Evolutionary conservation across 2,888 invertebrate genomes (phyloP).

Genomic region (Amblyjoppa proteus): DNA sequence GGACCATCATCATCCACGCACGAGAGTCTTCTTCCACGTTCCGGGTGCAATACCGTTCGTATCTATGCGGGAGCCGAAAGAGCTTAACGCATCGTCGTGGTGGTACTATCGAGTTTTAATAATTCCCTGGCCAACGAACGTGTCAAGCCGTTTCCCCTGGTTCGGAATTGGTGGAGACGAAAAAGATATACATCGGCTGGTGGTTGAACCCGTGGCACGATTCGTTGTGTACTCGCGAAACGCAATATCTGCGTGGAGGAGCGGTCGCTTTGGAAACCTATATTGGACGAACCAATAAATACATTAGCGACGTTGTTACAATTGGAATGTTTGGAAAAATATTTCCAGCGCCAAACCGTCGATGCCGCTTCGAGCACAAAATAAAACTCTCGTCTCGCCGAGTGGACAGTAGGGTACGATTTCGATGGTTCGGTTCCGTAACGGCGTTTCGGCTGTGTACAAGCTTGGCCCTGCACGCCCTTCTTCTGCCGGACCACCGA

Average conservation of each 20-base stretch:
- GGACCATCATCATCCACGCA: constrained; percentile 62
- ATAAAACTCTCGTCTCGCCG: constrained; percentile 48
- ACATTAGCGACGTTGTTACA: constrained; percentile 77
- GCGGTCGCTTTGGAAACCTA: constrained; percentile 45
- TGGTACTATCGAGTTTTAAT: constrained; percentile 79
- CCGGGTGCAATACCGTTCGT: constrained; percentile 11
- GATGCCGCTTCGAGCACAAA: constrained; percentile 23
- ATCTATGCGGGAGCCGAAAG: background rate
- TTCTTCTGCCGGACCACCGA: background rate
- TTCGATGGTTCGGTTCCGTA: background rate
- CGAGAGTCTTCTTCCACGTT: constrained; percentile 31
- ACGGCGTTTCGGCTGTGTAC: background rate
- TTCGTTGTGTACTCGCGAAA: constrained; percentile 69
- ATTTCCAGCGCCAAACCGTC: background rate
- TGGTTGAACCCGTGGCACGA: constrained; percentile 61
- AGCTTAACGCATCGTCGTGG: constrained; percentile 30
- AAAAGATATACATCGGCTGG: constrained; percentile 49
- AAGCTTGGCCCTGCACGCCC: background rate
- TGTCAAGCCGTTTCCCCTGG: constrained; percentile 54
- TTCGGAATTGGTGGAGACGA: constrained; percentile 49
- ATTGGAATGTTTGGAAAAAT: constrained; percentile 63
- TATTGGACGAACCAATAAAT: constrained; percentile 71
- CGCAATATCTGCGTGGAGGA: constrained; percentile 72
- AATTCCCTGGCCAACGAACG: constrained; percentile 74
- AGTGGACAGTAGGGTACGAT: background rate